A percentile compares a stretch with the other conserved stretches of the same genome.
These are phyloP conservation scores for Orientallactaga bullata DNA, from an alignment of 2,113 vertebrate genomes.

Conservation along the genomic window DNA sequence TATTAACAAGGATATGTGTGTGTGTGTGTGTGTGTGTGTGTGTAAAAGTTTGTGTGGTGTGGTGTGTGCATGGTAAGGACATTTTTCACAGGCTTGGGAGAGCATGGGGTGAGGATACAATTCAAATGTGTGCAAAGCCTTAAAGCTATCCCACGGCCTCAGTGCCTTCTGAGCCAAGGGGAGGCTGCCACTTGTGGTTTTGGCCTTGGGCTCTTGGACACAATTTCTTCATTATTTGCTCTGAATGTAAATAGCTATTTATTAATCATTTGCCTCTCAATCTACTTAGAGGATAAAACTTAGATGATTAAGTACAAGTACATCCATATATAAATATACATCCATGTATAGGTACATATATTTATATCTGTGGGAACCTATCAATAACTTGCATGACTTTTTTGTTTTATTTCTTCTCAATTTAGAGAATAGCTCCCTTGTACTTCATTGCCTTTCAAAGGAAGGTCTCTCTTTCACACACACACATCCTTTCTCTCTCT, in stretches of 20 bases:
- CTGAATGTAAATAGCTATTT: slow-evolving; percentile 6
- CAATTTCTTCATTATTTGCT: slow-evolving; percentile 11
- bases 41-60: too few relatives aligned
- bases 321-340: neutral
- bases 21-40: too few relatives aligned
- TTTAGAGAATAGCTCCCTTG: slow-evolving; percentile 28
- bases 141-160: slow-evolving; percentile 54
- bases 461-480: too few relatives aligned
- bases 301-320: slow-evolving; percentile 11
- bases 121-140: slow-evolving; percentile 45
- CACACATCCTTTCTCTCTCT: too few relatives aligned
- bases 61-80: too few relatives aligned
- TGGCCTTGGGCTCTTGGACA: neutral
- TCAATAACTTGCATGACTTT: neutral
- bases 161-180: slow-evolving; percentile 26
- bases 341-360: neutral
- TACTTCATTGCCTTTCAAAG: neutral
- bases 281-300: too few relatives aligned
- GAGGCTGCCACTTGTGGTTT: slow-evolving; percentile 10
- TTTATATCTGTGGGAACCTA: neutral
- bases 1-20: slow-evolving; percentile 24
- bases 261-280: neutral
- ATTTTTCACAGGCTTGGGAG: slow-evolving; percentile 38
- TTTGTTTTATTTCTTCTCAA: slow-evolving; percentile 15
- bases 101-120: neutral